A percentile compares a stretch with the other conserved stretches of the same genome.
phyloP scores from a whole-genome alignment of 2,797 vertebrate species.

The Harpagifer antarcticus region DNA sequence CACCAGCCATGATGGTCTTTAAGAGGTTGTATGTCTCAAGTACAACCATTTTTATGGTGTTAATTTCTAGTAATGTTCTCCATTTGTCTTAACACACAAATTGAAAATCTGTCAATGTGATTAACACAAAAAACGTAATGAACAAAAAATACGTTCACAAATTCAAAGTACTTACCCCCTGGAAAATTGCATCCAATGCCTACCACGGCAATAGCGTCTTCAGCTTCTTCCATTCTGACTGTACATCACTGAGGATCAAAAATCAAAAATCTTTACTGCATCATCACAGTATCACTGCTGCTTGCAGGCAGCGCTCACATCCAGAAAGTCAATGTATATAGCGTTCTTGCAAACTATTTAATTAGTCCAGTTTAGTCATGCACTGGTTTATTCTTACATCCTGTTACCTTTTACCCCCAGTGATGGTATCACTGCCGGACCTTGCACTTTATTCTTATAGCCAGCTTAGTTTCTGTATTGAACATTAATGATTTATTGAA shows the following conservation, averaged over 20 bases:
- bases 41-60: too few species aligned
- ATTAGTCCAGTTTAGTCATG: slow-evolving; percentile 32
- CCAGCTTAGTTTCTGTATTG: slow-evolving; percentile 57
- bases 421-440: slow-evolving; percentile 56
- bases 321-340: neutral
- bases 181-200: slow-evolving; percentile 92
- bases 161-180: slow-evolving; percentile 77
- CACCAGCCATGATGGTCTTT: too few species aligned
- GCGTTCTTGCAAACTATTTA: slow-evolving; percentile 1
- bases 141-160: neutral
- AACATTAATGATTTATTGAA: slow-evolving; percentile 74
- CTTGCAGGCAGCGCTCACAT: neutral
- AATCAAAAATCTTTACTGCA: slow-evolving; percentile 26
- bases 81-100: too few species aligned
- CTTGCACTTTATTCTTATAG: slow-evolving; percentile 58
- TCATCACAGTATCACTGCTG: neutral
- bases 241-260: slow-evolving; percentile 28
- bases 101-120: neutral
- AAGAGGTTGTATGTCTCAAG: too few species aligned
- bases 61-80: too few species aligned
- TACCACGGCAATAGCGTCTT: slow-evolving; percentile 85
- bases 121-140: neutral
- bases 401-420: neutral
- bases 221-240: slow-evolving; percentile 75
- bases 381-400: slow-evolving; percentile 45